phyloP scores from a whole-genome alignment of 2,797 vertebrate species.

The Spea hammondii region DNA sequence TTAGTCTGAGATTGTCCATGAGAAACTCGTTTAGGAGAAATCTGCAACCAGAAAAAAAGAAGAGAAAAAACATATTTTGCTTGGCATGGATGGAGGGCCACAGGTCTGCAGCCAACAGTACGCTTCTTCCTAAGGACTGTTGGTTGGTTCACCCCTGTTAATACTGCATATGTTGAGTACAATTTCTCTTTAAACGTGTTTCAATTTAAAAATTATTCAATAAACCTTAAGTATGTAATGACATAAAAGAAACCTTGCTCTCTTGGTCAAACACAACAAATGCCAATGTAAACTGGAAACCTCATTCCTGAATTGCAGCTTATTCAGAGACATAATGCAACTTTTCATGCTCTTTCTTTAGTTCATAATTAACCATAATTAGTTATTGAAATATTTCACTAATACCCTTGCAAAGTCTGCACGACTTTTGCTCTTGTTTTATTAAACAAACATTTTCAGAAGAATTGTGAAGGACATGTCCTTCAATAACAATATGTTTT shows the following conservation, averaged over 20 bases:
- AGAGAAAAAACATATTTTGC: too few species aligned
- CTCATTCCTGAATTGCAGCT: not conserved
- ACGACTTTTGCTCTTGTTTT: constrained; percentile 6
- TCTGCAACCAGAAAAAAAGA: too few species aligned
- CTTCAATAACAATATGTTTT: constrained; percentile 2
- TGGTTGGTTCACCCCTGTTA: too few species aligned
- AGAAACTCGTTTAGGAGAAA: too few species aligned
- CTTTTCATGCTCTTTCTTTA: constrained; percentile 3
- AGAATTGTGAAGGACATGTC: not conserved
- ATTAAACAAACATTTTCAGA: not conserved
- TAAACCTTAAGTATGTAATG: not conserved
- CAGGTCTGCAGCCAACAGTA: too few species aligned
- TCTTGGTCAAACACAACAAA: not conserved
- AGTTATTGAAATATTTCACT: not conserved
- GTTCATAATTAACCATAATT: constrained; percentile 8
- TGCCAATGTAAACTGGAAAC: not conserved
- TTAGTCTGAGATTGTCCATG: too few species aligned
- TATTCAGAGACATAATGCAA: not conserved
- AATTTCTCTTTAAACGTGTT: not conserved
- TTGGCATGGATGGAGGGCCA: too few species aligned
- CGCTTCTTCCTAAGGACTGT: too few species aligned
- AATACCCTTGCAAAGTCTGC: not conserved
- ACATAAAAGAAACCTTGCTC: not conserved
- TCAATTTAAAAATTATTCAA: not conserved
- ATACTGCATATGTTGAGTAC: too few species aligned